Base-by-base conservation (phyloP, 2,888 invertebrate species). In the Argyra leucocephala region DNA sequence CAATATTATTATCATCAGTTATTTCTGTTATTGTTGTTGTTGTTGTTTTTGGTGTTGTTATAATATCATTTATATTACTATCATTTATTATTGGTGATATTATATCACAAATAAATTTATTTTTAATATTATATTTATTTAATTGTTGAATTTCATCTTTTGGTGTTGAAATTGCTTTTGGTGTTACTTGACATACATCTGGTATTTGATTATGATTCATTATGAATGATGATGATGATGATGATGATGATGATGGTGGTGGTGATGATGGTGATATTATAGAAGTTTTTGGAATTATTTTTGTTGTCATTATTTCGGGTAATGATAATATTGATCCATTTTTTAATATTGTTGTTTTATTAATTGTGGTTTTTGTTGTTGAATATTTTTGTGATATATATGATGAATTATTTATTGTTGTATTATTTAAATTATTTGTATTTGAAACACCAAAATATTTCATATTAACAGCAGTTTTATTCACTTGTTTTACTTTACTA, bases 111-210 rank as follows among this genome's bases (percentile, higher is more conserved):
- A 18, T 5, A 48, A 15, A 18, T 18, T 15, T 18, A 12, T 12
- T 48, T 3, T 12, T n/a, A 18, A 15, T 18, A 48, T n/a, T n/a
- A 48, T 48, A 12, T 18, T 12, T 48, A 15, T 48, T 9, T 48
- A 48, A 48, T 48, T 15, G 12, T 48, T 15, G 1, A 18, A 18
- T 18, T 1, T 48, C 48, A 48, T 48, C 48, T 48, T 48, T 48
- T 9, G 48, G 48, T 48, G 48, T 48, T 48, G 48, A 48, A 48
- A 48, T 48, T 48, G 48, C 48, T n/a, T 18, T 69, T 10, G 68
- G 69, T 15, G 61, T 65, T 31, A 68, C 68, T 18, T 67, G 69
- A 66, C 69, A 66, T 6, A 69, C 69, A 66, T 69, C 69, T 7
- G 69, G 69, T 62, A 68, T 68, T 64, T 48, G 48, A 48, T 18